A percentile compares a stretch with the other conserved stretches of the same genome.
phyloP scores from a whole-genome alignment of 2,797 vertebrate species.

The Microctenopoma stevenorrisi region DNA sequence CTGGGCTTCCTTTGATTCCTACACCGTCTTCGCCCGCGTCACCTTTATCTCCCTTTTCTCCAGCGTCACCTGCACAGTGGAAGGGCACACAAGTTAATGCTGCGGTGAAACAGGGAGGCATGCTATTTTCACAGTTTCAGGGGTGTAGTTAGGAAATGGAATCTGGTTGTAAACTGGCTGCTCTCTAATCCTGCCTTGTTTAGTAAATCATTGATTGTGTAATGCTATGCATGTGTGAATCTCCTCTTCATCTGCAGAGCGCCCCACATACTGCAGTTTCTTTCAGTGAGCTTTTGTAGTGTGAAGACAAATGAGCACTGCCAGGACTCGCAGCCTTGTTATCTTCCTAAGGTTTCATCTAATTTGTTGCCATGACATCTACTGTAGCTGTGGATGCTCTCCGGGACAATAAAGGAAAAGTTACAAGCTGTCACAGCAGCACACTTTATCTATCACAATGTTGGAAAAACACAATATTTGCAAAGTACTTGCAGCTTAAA shows the following conservation, averaged over 20 bases:
- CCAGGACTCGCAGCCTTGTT: conserved; percentile 21
- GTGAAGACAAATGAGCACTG: conserved; percentile 26
- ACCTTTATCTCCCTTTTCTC: conserved; percentile 79
- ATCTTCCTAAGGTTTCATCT: conserved; percentile 34
- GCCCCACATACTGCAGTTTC: conserved; percentile 4
- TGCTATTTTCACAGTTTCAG: conserved; percentile 29
- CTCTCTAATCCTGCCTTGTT: conserved; percentile 40
- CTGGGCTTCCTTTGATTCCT: conserved; percentile 80
- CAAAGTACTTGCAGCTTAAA: conserved; percentile 10
- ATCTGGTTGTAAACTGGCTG: conserved; percentile 19
- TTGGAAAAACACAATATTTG: conserved; percentile 11
- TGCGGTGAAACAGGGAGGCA: conserved; percentile 34
- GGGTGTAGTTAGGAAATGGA: conserved; percentile 33
- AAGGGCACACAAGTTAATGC: conserved; percentile 12
- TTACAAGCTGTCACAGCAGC: conserved; percentile 22
- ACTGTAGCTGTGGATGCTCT: conserved; percentile 35
- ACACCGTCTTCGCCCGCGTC: conserved; percentile 81
- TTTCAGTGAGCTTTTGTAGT: conserved; percentile 6
- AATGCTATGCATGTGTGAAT: conserved; percentile 37
- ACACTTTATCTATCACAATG: conserved; percentile 14
- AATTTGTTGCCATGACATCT: conserved; percentile 25
- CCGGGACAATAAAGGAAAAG: conserved; percentile 29
- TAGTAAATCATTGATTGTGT: conserved; percentile 54
- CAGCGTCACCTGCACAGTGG: conserved; percentile 75
- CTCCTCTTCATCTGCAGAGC: conserved; percentile 19